phyloP scores from a whole-genome alignment of 1,140 invertebrate genomes.

The Rhagoletis zephyria region DNA sequence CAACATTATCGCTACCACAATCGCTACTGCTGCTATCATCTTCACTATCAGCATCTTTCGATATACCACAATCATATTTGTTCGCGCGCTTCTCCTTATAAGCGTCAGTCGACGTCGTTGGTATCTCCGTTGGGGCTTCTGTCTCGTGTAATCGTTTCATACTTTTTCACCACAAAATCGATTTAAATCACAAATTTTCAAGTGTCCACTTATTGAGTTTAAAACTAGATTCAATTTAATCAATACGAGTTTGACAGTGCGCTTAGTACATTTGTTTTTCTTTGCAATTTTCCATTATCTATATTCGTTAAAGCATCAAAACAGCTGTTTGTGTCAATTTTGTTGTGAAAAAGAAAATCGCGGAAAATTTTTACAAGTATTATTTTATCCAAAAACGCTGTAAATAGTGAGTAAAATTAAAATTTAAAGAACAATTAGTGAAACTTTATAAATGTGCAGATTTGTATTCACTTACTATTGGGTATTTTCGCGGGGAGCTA shows the following conservation, averaged over 20 bases:
- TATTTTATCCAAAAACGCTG: background rate
- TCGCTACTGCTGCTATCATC: background rate
- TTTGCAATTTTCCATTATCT: background rate
- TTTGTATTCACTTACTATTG: background rate
- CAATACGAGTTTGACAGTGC: background rate
- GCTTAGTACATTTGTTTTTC: background rate
- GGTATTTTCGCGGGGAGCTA: background rate
- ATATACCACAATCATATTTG: background rate
- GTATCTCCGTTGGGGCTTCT: background rate
- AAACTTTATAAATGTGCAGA: background rate
- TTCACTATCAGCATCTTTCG: conserved; percentile 13
- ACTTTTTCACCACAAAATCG: background rate
- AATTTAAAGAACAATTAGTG: background rate
- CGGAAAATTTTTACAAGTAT: background rate
- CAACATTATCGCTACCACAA: conserved; percentile 8
- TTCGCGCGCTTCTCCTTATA: conserved; percentile 20
- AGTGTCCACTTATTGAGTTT: background rate
- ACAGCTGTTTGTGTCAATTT: conserved; percentile 9
- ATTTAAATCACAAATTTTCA: background rate
- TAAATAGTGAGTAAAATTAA: background rate
- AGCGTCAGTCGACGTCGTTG: background rate
- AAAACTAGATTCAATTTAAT: background rate
- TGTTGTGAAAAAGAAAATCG: background rate
- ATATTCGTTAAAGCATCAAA: background rate
- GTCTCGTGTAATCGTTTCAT: conserved; percentile 29